phyloP scores from a whole-genome alignment of 2,888 invertebrate species.

The Calameuta pallipes region DNA sequence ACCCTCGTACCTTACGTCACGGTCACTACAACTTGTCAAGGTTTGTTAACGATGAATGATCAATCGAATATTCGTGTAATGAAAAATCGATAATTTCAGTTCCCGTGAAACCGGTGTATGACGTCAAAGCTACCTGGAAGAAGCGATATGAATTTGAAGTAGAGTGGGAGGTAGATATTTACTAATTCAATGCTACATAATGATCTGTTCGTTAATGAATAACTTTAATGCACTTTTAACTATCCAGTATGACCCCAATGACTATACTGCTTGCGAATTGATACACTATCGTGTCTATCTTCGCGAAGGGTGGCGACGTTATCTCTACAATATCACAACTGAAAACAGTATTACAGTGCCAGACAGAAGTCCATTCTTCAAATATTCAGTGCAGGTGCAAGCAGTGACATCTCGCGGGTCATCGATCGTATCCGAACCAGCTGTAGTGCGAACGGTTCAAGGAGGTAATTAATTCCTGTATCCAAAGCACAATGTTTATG shows the following conservation, averaged over 20 bases:
- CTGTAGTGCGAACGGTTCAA: conserved; percentile 25
- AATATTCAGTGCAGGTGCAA: conserved; percentile 31
- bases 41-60: conserved; percentile 12
- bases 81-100: conserved; percentile 20
- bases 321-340: conserved; percentile 29
- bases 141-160: conserved; percentile 27
- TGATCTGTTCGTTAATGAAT: not conserved
- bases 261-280: conserved; percentile 28
- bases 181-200: not conserved
- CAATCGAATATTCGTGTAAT: too few species aligned
- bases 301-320: conserved; percentile 32
- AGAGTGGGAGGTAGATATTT: conserved; percentile 28
- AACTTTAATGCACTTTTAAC: too few species aligned
- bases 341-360: conserved; percentile 25
- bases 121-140: conserved; percentile 27
- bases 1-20: conserved; percentile 22
- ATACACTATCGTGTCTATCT: conserved; percentile 31
- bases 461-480: conserved; percentile 23
- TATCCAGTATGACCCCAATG: conserved; percentile 32
- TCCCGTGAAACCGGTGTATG: conserved; percentile 27
- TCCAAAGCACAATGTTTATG: not conserved
- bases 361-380: conserved; percentile 29
- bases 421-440: conserved; percentile 25
- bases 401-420: conserved; percentile 31
- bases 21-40: conserved; percentile 28